Conservation (phyloP, 2,888 invertebrate species). For the Eristalinus sepulchralis region DNA sequence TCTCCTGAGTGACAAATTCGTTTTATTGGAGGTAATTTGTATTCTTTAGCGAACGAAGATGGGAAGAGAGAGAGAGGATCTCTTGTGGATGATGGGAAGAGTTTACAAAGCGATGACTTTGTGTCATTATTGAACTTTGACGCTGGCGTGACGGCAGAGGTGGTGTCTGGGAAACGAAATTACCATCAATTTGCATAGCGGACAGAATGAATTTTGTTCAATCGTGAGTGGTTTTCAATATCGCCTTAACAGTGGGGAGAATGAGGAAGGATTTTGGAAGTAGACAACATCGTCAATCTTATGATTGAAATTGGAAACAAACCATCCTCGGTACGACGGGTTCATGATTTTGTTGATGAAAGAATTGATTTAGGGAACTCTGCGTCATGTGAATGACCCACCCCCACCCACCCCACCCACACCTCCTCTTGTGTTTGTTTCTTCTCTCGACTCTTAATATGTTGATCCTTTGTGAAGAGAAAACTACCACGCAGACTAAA, state of each 20-base stretch:
- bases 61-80: neutral
- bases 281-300: neutral
- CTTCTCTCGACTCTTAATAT: slow-evolving; percentile 11
- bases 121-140: slow-evolving; percentile 2
- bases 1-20: slow-evolving; percentile 20
- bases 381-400: neutral
- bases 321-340: neutral
- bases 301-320: neutral
- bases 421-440: slow-evolving; percentile 4
- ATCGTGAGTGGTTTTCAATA: neutral
- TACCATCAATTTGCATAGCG: neutral
- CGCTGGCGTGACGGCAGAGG: neutral
- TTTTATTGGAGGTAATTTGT: slow-evolving; percentile 30
- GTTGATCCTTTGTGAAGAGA: slow-evolving; percentile 21
- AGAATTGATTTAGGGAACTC: neutral
- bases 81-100: neutral
- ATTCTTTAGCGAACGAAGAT: slow-evolving; percentile 8
- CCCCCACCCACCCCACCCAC: neutral
- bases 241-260: neutral
- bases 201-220: neutral
- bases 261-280: neutral
- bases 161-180: slow-evolving; percentile 4
- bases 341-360: neutral
- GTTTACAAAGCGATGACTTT: slow-evolving; percentile 4
- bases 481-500: neutral